phyloP scores from a whole-genome alignment of 2,113 vertebrate genomes.

The Pogonocichla stellata region DNA sequence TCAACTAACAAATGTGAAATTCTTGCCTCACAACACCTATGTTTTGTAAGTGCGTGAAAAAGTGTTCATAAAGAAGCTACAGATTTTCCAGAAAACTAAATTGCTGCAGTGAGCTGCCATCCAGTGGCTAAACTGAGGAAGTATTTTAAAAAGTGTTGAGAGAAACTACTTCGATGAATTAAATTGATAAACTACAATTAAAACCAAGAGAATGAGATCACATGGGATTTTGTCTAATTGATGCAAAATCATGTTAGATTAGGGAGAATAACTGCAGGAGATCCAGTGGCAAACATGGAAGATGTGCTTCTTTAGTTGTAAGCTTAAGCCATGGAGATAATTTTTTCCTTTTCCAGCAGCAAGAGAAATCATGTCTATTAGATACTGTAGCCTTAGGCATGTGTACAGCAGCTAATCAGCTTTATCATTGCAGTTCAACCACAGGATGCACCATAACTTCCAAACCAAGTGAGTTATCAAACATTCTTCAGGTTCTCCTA shows the following conservation, averaged over 20 bases:
- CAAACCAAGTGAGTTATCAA: not conserved
- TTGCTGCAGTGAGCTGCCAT: not conserved
- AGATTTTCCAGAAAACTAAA: not conserved
- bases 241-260: not conserved
- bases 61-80: not conserved
- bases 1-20: not conserved
- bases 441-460: not conserved
- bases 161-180: not conserved
- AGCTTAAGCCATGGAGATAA: not conserved
- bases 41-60: not conserved
- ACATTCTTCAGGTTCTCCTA: not conserved
- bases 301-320: not conserved
- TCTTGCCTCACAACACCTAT: not conserved
- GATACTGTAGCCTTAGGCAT: not conserved
- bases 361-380: not conserved
- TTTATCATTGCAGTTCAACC: not conserved
- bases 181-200: not conserved
- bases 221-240: not conserved
- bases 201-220: not conserved
- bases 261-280: not conserved
- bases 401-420: not conserved
- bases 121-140: not conserved
- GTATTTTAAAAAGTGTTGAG: not conserved
- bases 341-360: not conserved
- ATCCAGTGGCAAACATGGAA: not conserved